Conservation (phyloP, 1,140 invertebrate genomes). For the Chironomus striatipennis region DNA sequence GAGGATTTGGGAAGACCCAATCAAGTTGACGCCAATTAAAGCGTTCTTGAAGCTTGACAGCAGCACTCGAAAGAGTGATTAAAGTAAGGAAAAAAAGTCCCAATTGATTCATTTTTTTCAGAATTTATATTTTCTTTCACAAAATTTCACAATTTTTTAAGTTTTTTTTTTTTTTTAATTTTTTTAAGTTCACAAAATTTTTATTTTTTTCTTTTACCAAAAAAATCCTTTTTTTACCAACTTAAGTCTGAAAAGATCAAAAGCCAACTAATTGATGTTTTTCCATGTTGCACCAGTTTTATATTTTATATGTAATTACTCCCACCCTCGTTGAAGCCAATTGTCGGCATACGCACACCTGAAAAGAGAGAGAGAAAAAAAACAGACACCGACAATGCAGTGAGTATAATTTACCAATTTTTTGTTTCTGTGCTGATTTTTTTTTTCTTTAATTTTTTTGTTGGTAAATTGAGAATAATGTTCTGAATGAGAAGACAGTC, state of each 20-base stretch:
- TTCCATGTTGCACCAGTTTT: conserved; percentile 19
- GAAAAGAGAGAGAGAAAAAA: too few relatives aligned
- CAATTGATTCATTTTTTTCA: conserved; percentile 29
- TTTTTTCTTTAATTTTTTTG: too few relatives aligned
- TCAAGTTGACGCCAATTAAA: conserved; percentile 67
- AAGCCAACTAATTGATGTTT: conserved; percentile 16
- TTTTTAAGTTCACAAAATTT: too few relatives aligned
- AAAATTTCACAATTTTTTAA: too few relatives aligned
- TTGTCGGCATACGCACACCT: too few relatives aligned
- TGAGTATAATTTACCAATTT: background rate
- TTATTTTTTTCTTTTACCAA: too few relatives aligned
- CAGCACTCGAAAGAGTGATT: conserved; percentile 34
- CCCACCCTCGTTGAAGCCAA: background rate
- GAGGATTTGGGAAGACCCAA: conserved; percentile 56
- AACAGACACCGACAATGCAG: too few relatives aligned
- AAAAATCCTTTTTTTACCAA: too few relatives aligned
- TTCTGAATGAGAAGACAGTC: background rate
- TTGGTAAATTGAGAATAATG: background rate
- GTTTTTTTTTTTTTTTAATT: too few relatives aligned
- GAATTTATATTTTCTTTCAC: background rate
- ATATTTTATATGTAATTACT: conserved; percentile 6
- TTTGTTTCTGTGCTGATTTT: background rate
- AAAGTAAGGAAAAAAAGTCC: conserved; percentile 33
- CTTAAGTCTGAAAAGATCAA: background rate
- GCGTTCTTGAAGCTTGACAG: conserved; percentile 53